Evolutionary conservation across 2,888 invertebrate genomes (phyloP), one percentile per base, ranked within the genome.

Genomic region (Scaptomyza flava): DNA sequence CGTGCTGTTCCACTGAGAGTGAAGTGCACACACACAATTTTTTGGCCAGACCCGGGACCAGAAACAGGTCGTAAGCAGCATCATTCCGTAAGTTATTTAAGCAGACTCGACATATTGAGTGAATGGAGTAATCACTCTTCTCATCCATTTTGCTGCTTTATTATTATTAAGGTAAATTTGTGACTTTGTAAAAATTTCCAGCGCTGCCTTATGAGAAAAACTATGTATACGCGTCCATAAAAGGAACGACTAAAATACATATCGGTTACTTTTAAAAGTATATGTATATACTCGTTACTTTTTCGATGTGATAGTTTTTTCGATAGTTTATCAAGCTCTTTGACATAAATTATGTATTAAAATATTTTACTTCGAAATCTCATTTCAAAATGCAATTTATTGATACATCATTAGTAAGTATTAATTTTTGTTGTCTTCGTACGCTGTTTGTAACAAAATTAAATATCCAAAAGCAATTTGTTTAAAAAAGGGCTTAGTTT

Each of bases 61-160:
- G 50, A 65, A 90, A 91, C 6, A 91, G 53, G 68, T 90, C 89
- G 47, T 87, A 83, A 1, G 75, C 69, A 33, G 68, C 78, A 23
- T 79, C 85, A 60, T 72, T 82, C 34, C 80, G 77, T 43, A 91
- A 52, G 52, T 79, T 77, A 34, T 88, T 81, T 31, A 91, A 68
- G 50, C 91, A 91, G 43, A 91, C 86, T 43, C 91, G 91, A 57
- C 91, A 91, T 69, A 90, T 82, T 41, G 90, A 79, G 53, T 90
- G 76, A 48, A 89, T 82, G 74, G 79, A 74, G 69, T 67, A 79
- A 41, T 72, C 68, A 67, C 72, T 74, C 45, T 64, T 59, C 45
- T 64, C 72, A 43, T 77, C 72, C 77, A 90, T 86, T 63, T 77
- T 75, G 65, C 14, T 43, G 20, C 17, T 54, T 46, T 46, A 30